A percentile compares a stretch with the other conserved stretches of the same genome.
phyloP scores from a whole-genome alignment of 2,797 vertebrate species.

The Sebastes steindachneri region DNA sequence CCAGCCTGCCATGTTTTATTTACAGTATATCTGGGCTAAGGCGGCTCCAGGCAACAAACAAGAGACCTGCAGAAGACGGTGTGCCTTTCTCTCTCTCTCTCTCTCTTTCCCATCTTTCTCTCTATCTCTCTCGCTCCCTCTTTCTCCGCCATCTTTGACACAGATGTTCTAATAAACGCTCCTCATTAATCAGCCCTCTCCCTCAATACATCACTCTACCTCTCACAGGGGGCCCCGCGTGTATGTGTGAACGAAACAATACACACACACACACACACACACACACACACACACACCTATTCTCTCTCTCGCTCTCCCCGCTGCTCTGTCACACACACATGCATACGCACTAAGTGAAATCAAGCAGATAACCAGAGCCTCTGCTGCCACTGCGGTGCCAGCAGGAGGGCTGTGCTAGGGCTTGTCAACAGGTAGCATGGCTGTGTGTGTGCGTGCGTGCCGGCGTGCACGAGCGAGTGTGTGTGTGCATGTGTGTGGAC shows the following conservation, averaged over 20 bases:
- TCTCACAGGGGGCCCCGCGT: conserved; percentile 74
- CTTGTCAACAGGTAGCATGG: conserved; percentile 80
- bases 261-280: conserved; percentile 38
- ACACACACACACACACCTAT: conserved; percentile 42
- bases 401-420: conserved; percentile 58
- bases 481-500: conserved; percentile 53
- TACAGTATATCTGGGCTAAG: conserved; percentile 77
- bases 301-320: conserved; percentile 24
- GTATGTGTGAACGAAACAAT: conserved; percentile 63
- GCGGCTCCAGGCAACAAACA: conserved; percentile 72
- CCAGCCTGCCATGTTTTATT: conserved; percentile 76
- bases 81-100: conserved; percentile 26
- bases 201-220: conserved; percentile 81
- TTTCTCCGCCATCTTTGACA: conserved; percentile 83
- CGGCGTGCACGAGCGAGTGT: conserved; percentile 14
- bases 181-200: conserved; percentile 87
- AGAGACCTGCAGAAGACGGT: conserved; percentile 60
- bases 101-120: conserved; percentile 2
- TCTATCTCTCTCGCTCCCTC: conserved; percentile 47
- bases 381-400: conserved; percentile 69
- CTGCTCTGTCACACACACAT: conserved; percentile 63
- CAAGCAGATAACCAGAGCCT: conserved; percentile 77
- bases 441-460: conserved; percentile 26
- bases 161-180: conserved; percentile 88
- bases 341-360: conserved; percentile 73